Evolutionary conservation across 2,888 invertebrate genomes (phyloP).

Genomic region (Megastigmus dorsalis): DNA sequence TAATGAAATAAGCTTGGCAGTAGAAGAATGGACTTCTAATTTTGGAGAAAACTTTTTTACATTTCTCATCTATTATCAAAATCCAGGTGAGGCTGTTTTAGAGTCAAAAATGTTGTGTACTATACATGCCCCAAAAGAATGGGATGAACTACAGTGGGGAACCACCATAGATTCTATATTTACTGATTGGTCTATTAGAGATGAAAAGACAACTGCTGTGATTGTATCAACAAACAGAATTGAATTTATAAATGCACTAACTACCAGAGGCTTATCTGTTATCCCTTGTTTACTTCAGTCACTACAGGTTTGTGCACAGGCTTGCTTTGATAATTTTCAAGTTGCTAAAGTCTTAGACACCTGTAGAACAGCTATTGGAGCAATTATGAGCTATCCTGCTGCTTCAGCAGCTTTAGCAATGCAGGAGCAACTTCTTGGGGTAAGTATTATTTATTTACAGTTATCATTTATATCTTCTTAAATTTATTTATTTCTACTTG

Average conservation of each 20-base stretch:
- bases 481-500: neutral
- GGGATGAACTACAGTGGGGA: constrained; percentile 72
- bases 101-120: constrained; percentile 74
- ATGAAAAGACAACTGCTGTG: constrained; percentile 73
- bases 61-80: constrained; percentile 73
- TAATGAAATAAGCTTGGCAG: constrained; percentile 71
- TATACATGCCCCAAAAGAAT: constrained; percentile 72
- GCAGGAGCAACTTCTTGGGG: constrained; percentile 72
- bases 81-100: constrained; percentile 68
- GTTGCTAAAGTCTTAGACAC: constrained; percentile 71
- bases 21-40: constrained; percentile 75
- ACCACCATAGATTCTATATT: constrained; percentile 70
- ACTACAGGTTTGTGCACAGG: constrained; percentile 73
- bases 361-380: constrained; percentile 72
- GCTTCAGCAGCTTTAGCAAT: constrained; percentile 67
- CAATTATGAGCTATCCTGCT: constrained; percentile 69
- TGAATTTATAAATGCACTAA: constrained; percentile 69
- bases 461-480: neutral
- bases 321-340: constrained; percentile 72
- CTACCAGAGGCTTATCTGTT: constrained; percentile 68
- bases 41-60: constrained; percentile 72
- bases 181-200: constrained; percentile 73
- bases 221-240: constrained; percentile 70
- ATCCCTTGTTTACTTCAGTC: constrained; percentile 74
- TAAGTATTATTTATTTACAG: constrained; percentile 48